Percentiles rank a stretch among this genome's conserved stretches.
These are phyloP conservation scores for Dendropsophus ebraccatus DNA, from an alignment of 2,113 vertebrate genomes.

Conservation along the genomic window DNA sequence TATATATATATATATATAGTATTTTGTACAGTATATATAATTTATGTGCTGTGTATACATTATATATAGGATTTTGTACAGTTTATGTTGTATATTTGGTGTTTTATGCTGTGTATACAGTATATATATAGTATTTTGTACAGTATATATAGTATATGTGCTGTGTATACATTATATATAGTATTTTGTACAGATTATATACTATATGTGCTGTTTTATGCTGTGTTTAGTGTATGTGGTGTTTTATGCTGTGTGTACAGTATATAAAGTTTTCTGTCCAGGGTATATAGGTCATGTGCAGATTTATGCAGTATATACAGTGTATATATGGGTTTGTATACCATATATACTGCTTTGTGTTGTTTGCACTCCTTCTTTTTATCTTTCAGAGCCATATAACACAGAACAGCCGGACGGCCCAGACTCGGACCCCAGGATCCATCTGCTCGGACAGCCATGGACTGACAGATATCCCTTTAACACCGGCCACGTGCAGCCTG, in stretches of 20 bases:
- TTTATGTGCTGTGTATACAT: not conserved
- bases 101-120: not conserved
- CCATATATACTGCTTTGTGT: not conserved
- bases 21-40: not conserved
- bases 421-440: not conserved
- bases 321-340: not conserved
- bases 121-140: not conserved
- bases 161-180: not conserved
- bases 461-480: conserved; percentile 70
- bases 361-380: not conserved
- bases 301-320: not conserved
- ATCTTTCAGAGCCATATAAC: not conserved
- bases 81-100: not conserved
- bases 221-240: not conserved
- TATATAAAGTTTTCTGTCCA: not conserved
- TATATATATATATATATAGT: too few species aligned
- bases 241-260: not conserved
- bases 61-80: not conserved
- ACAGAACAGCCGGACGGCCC: not conserved
- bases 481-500: conserved; percentile 76
- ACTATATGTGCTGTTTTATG: not conserved
- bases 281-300: not conserved
- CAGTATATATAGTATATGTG: too few species aligned
- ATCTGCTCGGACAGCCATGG: not conserved
- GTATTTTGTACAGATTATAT: not conserved